Evolutionary conservation across 1,140 invertebrate species (phyloP), one percentile per base, ranked within the genome.

Genomic region (Plutomurus gul): DNA sequence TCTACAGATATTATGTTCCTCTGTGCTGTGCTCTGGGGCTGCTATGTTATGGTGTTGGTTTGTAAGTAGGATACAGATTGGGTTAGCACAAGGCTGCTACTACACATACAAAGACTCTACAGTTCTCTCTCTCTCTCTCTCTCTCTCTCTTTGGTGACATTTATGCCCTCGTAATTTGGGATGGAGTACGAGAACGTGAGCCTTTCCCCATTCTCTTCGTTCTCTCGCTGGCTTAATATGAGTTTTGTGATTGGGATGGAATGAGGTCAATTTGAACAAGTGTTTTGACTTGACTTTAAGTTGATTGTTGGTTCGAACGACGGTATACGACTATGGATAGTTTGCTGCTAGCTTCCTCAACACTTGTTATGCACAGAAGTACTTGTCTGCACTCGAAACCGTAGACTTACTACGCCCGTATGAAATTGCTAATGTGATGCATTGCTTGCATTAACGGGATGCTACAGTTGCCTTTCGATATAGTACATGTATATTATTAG

Each of bases 231-330:
- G 10, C 27, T 65, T 30, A 65, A 33, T 30, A 65, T n/a, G 25
- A 65, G 56, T 65, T 65, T 65, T 65, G 25, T 65, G 56, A 65
- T 65, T 65, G 56, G 56, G 56, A 33, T 65, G 56, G 56, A 65
- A 65, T 65, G 56, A 65, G 56, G 56, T 65, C 56, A 65, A 65
- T 65, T 65, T 65, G 27, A 65, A 65, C 56, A 65, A 65, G 56
- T 65, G 56, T 65, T 65, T 65, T 65, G 56, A 65, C 56, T 33
- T 30, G 13, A 65, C 16, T 65, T n/a, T 27, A 65, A 65, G 25
- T 65, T 65, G 27, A 65, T 65, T 33, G 56, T 27, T 65, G 56
- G 27, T 65, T n/a, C n/a, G n/a, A n/a, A n/a, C n/a, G n/a, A n/a
- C n/a, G n/a, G n/a, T n/a, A n/a, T n/a, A n/a, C n/a, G n/a, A n/a